These are phyloP conservation scores for Lypha dubia DNA, from an alignment of 2,888 invertebrate species.

Conservation along the genomic window DNA sequence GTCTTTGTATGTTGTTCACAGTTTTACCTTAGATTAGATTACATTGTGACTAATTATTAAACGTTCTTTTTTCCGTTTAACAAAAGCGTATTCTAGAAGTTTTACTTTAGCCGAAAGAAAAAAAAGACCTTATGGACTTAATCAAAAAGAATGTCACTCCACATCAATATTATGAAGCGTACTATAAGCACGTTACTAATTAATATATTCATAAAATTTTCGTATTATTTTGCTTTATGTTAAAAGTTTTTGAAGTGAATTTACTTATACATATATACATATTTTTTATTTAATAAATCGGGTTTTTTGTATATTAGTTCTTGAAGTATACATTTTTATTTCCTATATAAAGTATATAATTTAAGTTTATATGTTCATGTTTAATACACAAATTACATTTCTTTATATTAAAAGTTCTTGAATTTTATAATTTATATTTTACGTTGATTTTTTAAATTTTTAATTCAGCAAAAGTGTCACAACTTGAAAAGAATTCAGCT, in stretches of 20 bases:
- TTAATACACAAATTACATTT: no score
- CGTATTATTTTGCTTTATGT: slow-evolving; percentile 35
- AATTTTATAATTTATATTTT: no score
- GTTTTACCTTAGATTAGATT: slow-evolving; percentile 18
- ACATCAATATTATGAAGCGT: slow-evolving; percentile 35
- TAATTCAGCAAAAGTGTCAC: no score
- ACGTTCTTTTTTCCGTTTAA: slow-evolving; percentile 30
- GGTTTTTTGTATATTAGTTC: no score
- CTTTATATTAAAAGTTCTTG: no score
- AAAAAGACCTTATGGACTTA: slow-evolving; percentile 25
- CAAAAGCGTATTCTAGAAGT: slow-evolving; percentile 18
- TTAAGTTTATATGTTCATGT: no score
- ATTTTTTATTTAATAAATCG: no score
- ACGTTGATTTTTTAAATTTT: no score
- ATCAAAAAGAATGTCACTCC: slow-evolving; percentile 17
- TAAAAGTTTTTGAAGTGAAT: slow-evolving; percentile 18
- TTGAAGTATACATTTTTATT: no score
- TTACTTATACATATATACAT: no score
- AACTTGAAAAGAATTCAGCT: no score
- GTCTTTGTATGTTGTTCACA: not conserved
- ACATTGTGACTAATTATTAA: slow-evolving; percentile 4
- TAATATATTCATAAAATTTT: slow-evolving; percentile 28
- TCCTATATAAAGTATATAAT: no score
- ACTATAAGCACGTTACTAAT: slow-evolving; percentile 35
- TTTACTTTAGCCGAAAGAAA: slow-evolving; percentile 29